Base-by-base conservation (phyloP, 2,888 invertebrate genomes). In the Tetramorium bicarinatum region DNA sequence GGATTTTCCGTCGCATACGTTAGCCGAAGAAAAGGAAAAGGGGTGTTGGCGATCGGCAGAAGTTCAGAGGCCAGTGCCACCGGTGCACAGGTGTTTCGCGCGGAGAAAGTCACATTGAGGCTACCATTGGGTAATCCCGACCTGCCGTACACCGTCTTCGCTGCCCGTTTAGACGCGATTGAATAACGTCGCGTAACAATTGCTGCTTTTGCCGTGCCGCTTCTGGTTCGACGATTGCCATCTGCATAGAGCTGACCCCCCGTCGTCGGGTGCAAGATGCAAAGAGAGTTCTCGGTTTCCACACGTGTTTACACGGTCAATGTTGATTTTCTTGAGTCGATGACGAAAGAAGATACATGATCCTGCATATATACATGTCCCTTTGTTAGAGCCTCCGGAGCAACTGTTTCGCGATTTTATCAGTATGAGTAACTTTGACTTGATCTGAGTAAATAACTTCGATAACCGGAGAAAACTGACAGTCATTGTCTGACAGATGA, bases 161-260 rank as follows among this genome's bases (percentile, higher is more conserved):
- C 34, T 59, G 62, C 34, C 25, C 59, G 25, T 61, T 61, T 75
- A 49, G 44, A 59, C 2, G 11, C 77, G 76, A 85, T 81, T 77
- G 74, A 85, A 87, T 85, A 76, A 85, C 64, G 7, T 59, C 77
- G 64, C 71, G 59, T 83, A 72, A 81, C 66, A 81, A 81, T 81
- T 81, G 71, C 21, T 54, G 71, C 21, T 54, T 66, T 71, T 61
- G 69, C 54, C 44, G 41, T 18, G 52, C 44, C 18, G 34, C 67
- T 41, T 25, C 38, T 25, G 77, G 29, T 29, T 69, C 52, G 8
- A 38, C 47, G 34, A 34, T 79, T 47, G 56, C n/a, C n/a, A 52
- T 29, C n/a, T 21, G 11, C 44, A 15, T 34, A 11, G 0, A 3
- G 44, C 47, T 25, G 47, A 64, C 18, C 18, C 13, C 8, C 13